phyloP scores from a whole-genome alignment of 2,797 vertebrate species.

The Rhabdomys pumilio region DNA sequence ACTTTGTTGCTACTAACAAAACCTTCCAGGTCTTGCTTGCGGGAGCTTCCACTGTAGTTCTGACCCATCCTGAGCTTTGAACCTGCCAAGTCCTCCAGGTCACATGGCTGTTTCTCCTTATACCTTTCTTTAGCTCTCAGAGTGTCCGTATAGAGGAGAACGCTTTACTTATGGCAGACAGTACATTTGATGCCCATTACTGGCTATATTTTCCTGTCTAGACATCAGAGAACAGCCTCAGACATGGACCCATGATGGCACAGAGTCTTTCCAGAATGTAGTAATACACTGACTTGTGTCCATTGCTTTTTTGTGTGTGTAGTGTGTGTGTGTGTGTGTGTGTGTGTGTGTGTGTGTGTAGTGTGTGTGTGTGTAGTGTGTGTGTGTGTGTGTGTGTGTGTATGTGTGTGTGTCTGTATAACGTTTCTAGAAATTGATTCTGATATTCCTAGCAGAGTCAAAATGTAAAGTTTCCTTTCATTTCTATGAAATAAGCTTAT shows the following conservation, averaged over 20 bases:
- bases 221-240: not conserved
- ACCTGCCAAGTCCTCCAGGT: fast-evolving
- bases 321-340: not conserved
- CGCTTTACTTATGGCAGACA: not conserved
- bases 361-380: not conserved
- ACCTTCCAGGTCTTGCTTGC: not conserved
- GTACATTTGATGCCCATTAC: not conserved
- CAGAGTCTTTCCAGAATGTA: not conserved
- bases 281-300: not conserved
- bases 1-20: not conserved
- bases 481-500: not conserved
- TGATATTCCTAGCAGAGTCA: slow-evolving; percentile 8
- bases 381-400: not conserved
- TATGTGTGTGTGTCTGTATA: not conserved
- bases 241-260: fast-evolving
- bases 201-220: not conserved
- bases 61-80: not conserved
- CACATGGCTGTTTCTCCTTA: not conserved
- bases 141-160: not conserved
- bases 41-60: not conserved
- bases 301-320: too few species aligned
- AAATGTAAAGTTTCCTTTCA: not conserved
- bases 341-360: not conserved
- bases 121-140: not conserved
- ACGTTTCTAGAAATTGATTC: slow-evolving; percentile 34